Conservation (phyloP, 2,797 vertebrate species). For the Pristis pectinata region DNA sequence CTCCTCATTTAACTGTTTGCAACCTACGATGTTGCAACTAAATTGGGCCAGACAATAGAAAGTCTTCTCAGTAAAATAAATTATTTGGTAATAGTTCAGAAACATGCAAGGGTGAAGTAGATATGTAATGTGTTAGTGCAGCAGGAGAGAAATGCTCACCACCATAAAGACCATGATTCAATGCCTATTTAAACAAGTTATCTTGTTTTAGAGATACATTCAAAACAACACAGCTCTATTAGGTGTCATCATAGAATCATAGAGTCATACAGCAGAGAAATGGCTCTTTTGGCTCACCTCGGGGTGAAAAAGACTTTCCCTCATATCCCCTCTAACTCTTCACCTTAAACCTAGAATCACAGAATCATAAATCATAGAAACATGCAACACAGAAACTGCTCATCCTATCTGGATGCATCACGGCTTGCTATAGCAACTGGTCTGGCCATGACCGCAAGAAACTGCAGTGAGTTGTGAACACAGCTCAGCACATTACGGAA, state of each 20-base stretch:
- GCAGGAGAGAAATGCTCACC: background rate
- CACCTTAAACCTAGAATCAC: no score
- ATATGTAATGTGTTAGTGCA: background rate
- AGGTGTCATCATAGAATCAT: background rate
- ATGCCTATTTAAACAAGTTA: background rate
- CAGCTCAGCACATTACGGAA: no score
- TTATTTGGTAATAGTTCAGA: background rate
- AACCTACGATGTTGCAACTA: background rate
- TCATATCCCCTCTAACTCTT: no score
- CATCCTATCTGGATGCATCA: no score
- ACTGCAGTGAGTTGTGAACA: no score
- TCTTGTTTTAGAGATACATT: background rate
- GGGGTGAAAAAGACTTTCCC: no score
- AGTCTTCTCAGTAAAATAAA: background rate
- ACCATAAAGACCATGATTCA: background rate
- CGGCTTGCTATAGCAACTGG: no score
- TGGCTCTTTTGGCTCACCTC: no score
- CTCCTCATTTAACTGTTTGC: background rate
- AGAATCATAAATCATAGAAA: no score
- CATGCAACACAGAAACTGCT: no score
- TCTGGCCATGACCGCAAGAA: no score
- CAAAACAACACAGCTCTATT: background rate
- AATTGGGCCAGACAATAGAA: background rate
- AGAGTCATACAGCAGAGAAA: no score
- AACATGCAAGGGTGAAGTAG: background rate